A percentile compares a stretch with the other conserved stretches of the same genome.
Conservation (phyloP, 2,888 invertebrate species). For the Icerya purchasi region DNA sequence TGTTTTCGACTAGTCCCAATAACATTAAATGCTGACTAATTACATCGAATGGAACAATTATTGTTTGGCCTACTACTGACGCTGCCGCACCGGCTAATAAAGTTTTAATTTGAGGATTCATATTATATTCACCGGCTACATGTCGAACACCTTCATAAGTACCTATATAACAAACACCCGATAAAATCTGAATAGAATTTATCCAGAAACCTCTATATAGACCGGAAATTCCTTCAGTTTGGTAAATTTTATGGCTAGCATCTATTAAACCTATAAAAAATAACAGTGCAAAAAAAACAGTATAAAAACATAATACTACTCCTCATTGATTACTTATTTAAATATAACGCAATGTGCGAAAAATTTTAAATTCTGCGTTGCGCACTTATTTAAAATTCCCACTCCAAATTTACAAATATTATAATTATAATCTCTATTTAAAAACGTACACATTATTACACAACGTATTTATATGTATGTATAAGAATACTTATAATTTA, state of each 20-base stretch:
- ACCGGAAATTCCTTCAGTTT: conserved; percentile 61
- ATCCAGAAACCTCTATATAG: conserved; percentile 90
- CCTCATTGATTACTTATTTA: no score
- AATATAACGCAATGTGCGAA: neutral
- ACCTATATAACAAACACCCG: conserved; percentile 76
- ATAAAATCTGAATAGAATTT: conserved; percentile 65
- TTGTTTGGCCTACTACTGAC: conserved; percentile 79
- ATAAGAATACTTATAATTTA: no score
- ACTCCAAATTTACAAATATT: no score
- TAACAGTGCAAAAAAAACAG: no score
- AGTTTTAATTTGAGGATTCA: conserved; percentile 44
- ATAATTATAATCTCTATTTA: no score
- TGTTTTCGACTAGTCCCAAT: conserved; percentile 36
- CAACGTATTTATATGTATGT: no score
- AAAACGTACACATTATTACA: no score
- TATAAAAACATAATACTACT: no score
- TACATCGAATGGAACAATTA: conserved; percentile 90
- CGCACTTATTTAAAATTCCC: neutral
- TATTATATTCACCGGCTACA: conserved; percentile 41
- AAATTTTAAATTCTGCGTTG: neutral
- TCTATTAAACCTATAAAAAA: conserved; percentile 49
- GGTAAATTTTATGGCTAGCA: conserved; percentile 69
- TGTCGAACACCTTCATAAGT: conserved; percentile 83
- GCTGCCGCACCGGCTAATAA: conserved; percentile 77
- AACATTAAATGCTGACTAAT: conserved; percentile 94